phyloP scores from a whole-genome alignment of 30 jellyfish, hydroid and myxozoan genomes.

The Clytia hemisphaerica region DNA sequence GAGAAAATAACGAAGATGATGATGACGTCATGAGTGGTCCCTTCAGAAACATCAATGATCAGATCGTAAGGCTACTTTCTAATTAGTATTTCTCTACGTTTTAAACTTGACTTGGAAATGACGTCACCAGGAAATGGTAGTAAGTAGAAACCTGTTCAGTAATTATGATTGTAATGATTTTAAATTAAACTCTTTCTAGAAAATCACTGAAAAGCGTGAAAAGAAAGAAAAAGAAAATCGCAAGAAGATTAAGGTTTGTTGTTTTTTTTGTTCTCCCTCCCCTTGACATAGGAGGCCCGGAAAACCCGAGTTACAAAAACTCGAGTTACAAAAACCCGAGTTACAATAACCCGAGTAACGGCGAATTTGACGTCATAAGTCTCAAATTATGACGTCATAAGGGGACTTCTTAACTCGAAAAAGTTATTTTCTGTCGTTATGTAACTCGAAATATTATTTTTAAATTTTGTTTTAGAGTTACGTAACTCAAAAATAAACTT shows the following conservation, averaged over 20 bases:
- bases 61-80: conserved; percentile 61
- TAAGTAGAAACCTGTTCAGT: neutral
- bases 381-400: neutral
- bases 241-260: conserved; percentile 35
- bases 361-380: neutral
- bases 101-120: neutral
- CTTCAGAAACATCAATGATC: conserved; percentile 74
- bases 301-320: too few relatives aligned
- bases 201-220: conserved; percentile 33
- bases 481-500: too few relatives aligned
- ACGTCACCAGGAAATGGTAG: neutral
- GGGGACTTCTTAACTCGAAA: too few relatives aligned
- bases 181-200: neutral
- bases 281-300: too few relatives aligned
- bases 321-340: too few relatives aligned
- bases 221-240: conserved; percentile 40
- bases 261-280: neutral
- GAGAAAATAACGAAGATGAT: conserved; percentile 80
- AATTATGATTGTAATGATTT: neutral
- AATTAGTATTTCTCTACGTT: too few relatives aligned
- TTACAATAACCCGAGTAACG: too few relatives aligned
- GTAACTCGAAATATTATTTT: too few relatives aligned
- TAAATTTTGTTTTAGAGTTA: too few relatives aligned
- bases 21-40: conserved; percentile 71
- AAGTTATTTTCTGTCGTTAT: too few relatives aligned